phyloP scores from a whole-genome alignment of 1,140 invertebrate species.

The Chelonus insularis region DNA sequence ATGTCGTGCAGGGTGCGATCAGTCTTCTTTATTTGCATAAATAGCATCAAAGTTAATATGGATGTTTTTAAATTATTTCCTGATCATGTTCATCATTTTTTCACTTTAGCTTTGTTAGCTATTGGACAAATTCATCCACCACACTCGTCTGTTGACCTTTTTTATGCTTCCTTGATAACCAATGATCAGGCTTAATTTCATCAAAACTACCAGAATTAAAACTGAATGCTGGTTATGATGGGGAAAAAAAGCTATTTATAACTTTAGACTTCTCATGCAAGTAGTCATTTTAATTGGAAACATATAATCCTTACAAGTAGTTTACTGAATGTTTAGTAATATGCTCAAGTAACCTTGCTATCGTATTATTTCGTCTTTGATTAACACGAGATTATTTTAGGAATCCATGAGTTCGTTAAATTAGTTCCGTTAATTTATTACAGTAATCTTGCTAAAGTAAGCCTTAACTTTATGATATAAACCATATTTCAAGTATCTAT shows the following conservation, averaged over 20 bases:
- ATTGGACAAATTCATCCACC: background rate
- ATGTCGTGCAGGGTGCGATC: slow-evolving; percentile 26
- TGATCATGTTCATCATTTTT: slow-evolving; percentile 23
- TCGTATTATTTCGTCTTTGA: background rate
- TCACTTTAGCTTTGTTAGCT: background rate
- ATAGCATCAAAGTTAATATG: background rate
- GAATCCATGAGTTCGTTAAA: background rate
- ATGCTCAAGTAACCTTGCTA: background rate
- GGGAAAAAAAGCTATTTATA: too few relatives aligned
- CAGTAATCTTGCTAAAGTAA: background rate
- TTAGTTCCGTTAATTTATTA: background rate
- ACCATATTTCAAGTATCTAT: too few relatives aligned
- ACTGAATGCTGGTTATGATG: too few relatives aligned
- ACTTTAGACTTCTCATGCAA: too few relatives aligned
- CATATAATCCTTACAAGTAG: background rate
- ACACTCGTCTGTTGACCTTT: too few relatives aligned
- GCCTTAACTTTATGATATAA: background rate
- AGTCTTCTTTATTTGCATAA: slow-evolving; percentile 1
- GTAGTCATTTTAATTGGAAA: too few relatives aligned
- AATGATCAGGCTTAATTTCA: too few relatives aligned
- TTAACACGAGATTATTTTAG: background rate
- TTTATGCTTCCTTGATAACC: too few relatives aligned
- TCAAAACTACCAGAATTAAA: too few relatives aligned
- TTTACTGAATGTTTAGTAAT: background rate
- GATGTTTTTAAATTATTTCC: slow-evolving; percentile 22